Conservation (phyloP, 1,140 invertebrate genomes). For the Myzus persicae region DNA sequence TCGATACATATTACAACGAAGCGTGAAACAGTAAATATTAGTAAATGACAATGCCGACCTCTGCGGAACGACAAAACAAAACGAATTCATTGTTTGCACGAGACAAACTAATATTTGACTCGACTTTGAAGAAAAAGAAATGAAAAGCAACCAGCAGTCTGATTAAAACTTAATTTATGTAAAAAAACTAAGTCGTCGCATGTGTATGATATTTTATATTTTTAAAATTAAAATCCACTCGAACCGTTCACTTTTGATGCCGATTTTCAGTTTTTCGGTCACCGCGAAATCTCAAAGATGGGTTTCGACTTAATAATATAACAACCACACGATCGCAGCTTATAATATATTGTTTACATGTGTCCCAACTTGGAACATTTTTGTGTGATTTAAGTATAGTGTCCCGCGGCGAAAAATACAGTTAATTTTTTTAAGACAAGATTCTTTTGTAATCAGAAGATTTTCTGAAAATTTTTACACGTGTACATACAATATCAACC, state of each 20-base stretch:
- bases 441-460: too few species aligned
- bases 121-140: too few species aligned
- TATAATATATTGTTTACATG: too few species aligned
- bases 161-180: background rate
- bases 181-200: background rate
- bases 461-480: too few species aligned
- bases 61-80: background rate
- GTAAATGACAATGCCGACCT: background rate
- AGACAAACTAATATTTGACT: background rate
- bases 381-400: background rate
- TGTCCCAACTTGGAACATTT: background rate
- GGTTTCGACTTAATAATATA: background rate
- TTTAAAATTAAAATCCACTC: background rate
- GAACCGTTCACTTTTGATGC: too few species aligned
- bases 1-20: background rate
- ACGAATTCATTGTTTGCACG: background rate
- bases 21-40: background rate
- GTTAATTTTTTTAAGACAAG: background rate
- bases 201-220: background rate
- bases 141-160: background rate
- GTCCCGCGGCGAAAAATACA: background rate
- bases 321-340: too few species aligned
- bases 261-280: too few species aligned
- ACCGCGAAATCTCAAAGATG: background rate
- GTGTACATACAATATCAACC: background rate